phyloP scores from a whole-genome alignment of 2,888 invertebrate species.

The Diogma glabrata region DNA sequence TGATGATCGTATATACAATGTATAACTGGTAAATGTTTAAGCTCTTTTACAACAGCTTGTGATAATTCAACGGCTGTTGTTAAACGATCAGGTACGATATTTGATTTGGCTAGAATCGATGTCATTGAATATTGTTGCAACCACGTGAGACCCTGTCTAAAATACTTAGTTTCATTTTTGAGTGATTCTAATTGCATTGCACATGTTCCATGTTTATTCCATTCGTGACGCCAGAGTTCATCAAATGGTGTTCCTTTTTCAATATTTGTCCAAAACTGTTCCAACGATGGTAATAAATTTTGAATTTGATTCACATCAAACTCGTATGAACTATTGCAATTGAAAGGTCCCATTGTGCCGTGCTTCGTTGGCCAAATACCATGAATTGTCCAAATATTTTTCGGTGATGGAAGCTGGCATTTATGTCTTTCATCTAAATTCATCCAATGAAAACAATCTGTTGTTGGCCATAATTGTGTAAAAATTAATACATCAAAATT shows the following conservation, averaged over 20 bases:
- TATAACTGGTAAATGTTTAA: constrained; percentile 49
- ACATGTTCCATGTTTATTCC: constrained; percentile 76
- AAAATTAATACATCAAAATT: constrained; percentile 57
- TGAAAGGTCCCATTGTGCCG: constrained; percentile 53
- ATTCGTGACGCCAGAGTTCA: constrained; percentile 68
- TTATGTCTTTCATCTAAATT: constrained; percentile 44
- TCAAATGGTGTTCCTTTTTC: constrained; percentile 43
- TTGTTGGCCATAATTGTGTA: constrained; percentile 69
- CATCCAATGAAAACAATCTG: constrained; percentile 60
- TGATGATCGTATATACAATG: constrained; percentile 50
- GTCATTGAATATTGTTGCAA: constrained; percentile 48
- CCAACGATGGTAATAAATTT: constrained; percentile 44
- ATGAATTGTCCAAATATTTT: constrained; percentile 63
- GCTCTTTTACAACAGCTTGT: constrained; percentile 39
- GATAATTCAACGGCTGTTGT: constrained; percentile 41
- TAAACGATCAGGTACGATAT: constrained; percentile 44
- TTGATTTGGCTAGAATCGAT: constrained; percentile 41
- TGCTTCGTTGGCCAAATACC: constrained; percentile 72
- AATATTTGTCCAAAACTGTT: constrained; percentile 60
- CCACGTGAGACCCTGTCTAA: constrained; percentile 50
- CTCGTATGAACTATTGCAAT: constrained; percentile 55
- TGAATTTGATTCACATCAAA: constrained; percentile 51
- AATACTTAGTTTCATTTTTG: constrained; percentile 55
- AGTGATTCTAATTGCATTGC: constrained; percentile 46
- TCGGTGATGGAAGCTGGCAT: constrained; percentile 50